Conservation (phyloP, 2,113 vertebrate genomes). For the Apeltes quadracus region DNA sequence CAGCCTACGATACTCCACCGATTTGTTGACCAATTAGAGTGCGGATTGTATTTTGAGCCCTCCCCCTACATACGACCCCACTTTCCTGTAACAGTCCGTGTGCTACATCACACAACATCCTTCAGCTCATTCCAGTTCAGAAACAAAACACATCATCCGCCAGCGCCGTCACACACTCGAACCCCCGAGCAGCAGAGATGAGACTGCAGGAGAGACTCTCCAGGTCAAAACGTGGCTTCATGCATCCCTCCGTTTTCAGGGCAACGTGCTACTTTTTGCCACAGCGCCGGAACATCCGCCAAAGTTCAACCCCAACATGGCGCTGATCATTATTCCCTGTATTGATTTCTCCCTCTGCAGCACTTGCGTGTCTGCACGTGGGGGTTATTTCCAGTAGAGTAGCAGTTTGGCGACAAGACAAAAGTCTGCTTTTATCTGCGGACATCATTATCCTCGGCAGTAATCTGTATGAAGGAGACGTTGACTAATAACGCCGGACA, state of each 20-base stretch:
- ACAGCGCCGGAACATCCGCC: slow-evolving; percentile 2
- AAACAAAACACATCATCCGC: slow-evolving; percentile 17
- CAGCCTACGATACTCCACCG: not conserved
- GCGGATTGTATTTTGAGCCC: too few relatives aligned
- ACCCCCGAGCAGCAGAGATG: slow-evolving; percentile 6
- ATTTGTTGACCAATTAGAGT: not conserved
- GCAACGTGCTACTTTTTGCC: slow-evolving; percentile 1
- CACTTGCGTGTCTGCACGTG: slow-evolving; percentile 19
- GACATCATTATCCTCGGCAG: slow-evolving; percentile 45
- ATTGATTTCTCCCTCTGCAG: slow-evolving; percentile 13
- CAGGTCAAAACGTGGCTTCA: slow-evolving; percentile 31
- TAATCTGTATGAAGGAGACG: slow-evolving; percentile 60
- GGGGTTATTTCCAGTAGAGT: slow-evolving; percentile 24
- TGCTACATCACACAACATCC: not conserved
- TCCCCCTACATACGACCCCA: not conserved
- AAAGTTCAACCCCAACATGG: slow-evolving; percentile 26
- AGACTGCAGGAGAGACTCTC: slow-evolving; percentile 9
- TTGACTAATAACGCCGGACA: slow-evolving; percentile 63
- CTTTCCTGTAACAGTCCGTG: too few relatives aligned
- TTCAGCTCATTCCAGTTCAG: not conserved
- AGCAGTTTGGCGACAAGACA: slow-evolving; percentile 39
- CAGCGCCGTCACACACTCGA: not conserved
- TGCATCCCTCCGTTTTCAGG: slow-evolving; percentile 10
- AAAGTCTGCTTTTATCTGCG: slow-evolving; percentile 42
- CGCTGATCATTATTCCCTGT: slow-evolving; percentile 18